phyloP scores from a whole-genome alignment of 2,888 invertebrate genomes.

The Amphimallon solstitiale region DNA sequence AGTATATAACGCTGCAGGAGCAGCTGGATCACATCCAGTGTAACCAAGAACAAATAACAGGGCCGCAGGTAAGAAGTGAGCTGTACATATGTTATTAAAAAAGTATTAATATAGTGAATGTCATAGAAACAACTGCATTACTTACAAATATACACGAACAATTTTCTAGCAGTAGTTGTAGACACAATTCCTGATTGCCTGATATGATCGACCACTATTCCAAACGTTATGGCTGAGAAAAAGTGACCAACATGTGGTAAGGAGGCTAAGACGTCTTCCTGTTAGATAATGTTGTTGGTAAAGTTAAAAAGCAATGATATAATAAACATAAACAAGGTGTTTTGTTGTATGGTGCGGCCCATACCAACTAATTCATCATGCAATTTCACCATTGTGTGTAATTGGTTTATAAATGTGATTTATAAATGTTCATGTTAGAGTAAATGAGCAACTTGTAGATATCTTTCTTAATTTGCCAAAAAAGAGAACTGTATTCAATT shows the following conservation, averaged over 20 bases:
- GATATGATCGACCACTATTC: constrained; percentile 68
- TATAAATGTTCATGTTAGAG: too few relatives aligned
- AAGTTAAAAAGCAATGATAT: too few relatives aligned
- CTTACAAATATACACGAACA: constrained; percentile 69
- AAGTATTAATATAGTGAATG: too few relatives aligned
- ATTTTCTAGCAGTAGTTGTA: constrained; percentile 68
- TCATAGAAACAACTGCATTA: constrained; percentile 23
- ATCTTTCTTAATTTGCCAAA: too few relatives aligned
- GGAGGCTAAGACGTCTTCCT: constrained; percentile 68
- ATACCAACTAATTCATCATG: too few relatives aligned
- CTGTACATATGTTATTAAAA: constrained; percentile 55
- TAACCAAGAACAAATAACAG: constrained; percentile 70
- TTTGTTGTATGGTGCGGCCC: too few relatives aligned
- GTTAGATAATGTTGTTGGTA: constrained; percentile 40
- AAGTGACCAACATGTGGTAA: constrained; percentile 69
- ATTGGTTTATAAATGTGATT: too few relatives aligned
- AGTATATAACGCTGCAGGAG: constrained; percentile 68
- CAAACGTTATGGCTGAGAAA: constrained; percentile 67
- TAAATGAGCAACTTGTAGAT: too few relatives aligned
- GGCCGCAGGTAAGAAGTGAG: constrained; percentile 69
- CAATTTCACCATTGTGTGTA: too few relatives aligned
- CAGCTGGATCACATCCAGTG: constrained; percentile 69
- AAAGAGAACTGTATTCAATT: too few relatives aligned
- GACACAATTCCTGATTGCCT: constrained; percentile 66
- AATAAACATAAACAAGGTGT: too few relatives aligned